Percentiles rank a stretch among this genome's conserved stretches.
These are phyloP conservation scores for Hemithea aestivaria DNA, from an alignment of 2,888 invertebrate species.

Conservation along the genomic window DNA sequence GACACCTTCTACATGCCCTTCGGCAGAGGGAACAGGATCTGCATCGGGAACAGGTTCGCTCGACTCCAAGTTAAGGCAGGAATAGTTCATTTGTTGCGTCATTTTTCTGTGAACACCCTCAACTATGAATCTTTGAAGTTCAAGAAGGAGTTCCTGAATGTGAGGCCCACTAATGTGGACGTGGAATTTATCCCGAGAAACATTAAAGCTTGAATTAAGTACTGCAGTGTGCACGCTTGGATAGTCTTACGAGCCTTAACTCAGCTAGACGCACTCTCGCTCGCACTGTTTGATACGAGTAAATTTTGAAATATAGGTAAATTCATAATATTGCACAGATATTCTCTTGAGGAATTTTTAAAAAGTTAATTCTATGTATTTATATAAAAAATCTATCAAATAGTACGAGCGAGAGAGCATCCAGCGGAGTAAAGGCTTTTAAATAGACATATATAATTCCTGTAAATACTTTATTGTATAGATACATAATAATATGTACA, in stretches of 20 bases:
- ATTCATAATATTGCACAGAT: too few species aligned
- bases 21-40: slow-evolving; percentile 45
- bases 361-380: too few species aligned
- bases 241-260: not conserved
- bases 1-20: slow-evolving; percentile 45
- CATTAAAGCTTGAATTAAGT: slow-evolving; percentile 1
- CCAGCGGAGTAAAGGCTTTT: too few species aligned
- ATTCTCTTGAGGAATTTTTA: too few species aligned
- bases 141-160: slow-evolving; percentile 10
- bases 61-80: slow-evolving; percentile 23
- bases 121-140: slow-evolving; percentile 6
- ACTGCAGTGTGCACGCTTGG: not conserved
- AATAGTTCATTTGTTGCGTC: slow-evolving; percentile 10
- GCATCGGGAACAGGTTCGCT: slow-evolving; percentile 31
- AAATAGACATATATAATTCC: too few species aligned
- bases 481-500: too few species aligned
- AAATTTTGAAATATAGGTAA: too few species aligned
- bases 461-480: too few species aligned
- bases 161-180: slow-evolving; percentile 12
- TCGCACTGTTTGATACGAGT: too few species aligned
- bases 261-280: too few species aligned
- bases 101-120: slow-evolving; percentile 11
- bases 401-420: too few species aligned
- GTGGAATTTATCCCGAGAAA: slow-evolving; percentile 12
- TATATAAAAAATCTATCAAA: too few species aligned